Evolutionary conservation across 2,113 vertebrate genomes (phyloP).

Genomic region (Perca fluviatilis): DNA sequence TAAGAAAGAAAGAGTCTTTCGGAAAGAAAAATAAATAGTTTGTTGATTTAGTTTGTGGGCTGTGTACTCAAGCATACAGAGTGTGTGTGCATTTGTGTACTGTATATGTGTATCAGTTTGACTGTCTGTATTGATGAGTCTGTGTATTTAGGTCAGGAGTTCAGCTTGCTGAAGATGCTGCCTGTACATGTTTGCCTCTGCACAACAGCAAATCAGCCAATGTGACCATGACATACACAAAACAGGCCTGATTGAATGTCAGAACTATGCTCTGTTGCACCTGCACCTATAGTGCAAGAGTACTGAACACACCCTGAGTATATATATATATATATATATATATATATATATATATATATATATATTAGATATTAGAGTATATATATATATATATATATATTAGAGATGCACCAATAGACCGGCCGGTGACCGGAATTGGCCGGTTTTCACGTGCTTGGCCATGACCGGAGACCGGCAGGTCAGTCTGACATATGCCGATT

Average conservation of each 20-base stretch:
- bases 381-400: too few species aligned
- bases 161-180: constrained; percentile 33
- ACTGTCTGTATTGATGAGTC: constrained; percentile 33
- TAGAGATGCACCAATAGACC: too few species aligned
- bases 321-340: too few species aligned
- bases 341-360: too few species aligned
- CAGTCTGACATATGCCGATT: too few species aligned
- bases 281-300: neutral
- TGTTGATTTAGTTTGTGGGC: constrained; percentile 68
- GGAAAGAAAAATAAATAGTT: constrained; percentile 61
- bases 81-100: neutral
- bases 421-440: too few species aligned
- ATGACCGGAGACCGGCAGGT: too few species aligned
- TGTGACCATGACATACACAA: constrained; percentile 38
- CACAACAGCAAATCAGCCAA: constrained; percentile 10
- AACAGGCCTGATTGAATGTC: constrained; percentile 17
- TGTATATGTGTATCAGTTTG: constrained; percentile 11
- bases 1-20: constrained; percentile 49
- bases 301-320: neutral
- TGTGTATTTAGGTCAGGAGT: constrained; percentile 35
- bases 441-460: too few species aligned
- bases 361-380: too few species aligned
- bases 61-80: constrained; percentile 32
- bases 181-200: constrained; percentile 36
- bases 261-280: constrained; percentile 5